Evolutionary conservation across 2,797 vertebrate genomes (phyloP).

Genomic region (Coranthus polyacanthus): DNA sequence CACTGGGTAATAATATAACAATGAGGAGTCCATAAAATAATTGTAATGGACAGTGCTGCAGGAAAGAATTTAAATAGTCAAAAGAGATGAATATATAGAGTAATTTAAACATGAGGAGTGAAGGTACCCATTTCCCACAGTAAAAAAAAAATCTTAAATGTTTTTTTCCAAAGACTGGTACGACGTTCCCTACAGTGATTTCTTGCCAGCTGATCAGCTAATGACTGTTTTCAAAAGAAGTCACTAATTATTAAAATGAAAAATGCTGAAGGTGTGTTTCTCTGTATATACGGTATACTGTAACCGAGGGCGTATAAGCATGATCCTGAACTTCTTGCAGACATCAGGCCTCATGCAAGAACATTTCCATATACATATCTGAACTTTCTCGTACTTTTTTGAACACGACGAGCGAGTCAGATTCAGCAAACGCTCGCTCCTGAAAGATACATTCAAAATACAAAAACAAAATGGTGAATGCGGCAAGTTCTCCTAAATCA

Average conservation of each 20-base stretch:
- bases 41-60: constrained; percentile 25
- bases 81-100: constrained; percentile 19
- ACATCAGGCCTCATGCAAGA: too few relatives aligned
- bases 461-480: too few relatives aligned
- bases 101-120: constrained; percentile 16
- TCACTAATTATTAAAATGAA: not conserved
- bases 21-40: constrained; percentile 49
- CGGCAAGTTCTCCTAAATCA: too few relatives aligned
- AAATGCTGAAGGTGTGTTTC: not conserved
- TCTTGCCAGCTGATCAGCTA: constrained; percentile 9
- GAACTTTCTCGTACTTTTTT: too few relatives aligned
- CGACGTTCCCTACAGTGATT: not conserved
- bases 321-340: too few relatives aligned
- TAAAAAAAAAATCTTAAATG: constrained; percentile 16
- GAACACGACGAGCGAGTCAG: too few relatives aligned
- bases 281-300: too few relatives aligned
- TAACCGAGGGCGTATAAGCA: too few relatives aligned
- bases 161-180: not conserved
- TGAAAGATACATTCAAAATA: too few relatives aligned
- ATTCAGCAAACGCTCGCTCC: too few relatives aligned
- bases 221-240: constrained; percentile 2
- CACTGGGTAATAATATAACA: constrained; percentile 30
- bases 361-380: too few relatives aligned
- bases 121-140: not conserved
- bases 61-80: constrained; percentile 34